Conservation (phyloP, 2,113 vertebrate species). For the Dipodomys stephensi region DNA sequence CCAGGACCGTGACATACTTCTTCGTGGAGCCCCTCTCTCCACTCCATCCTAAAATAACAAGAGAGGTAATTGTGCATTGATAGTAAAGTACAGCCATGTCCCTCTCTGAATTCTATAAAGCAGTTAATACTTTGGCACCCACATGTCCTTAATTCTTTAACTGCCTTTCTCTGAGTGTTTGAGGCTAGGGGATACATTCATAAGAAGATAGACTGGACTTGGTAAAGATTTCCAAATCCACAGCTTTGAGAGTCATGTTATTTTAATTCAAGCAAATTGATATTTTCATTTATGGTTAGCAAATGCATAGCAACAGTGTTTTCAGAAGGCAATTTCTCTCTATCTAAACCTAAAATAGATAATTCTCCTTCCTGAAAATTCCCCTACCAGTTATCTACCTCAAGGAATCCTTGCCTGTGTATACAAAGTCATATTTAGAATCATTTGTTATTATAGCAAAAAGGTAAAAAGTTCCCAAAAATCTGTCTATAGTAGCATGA, state of each 20-base stretch:
- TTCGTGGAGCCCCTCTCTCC: not conserved
- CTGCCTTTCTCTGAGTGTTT: not conserved
- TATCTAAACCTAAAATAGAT: not conserved
- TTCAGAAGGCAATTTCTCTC: not conserved
- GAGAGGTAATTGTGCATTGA: too few species aligned
- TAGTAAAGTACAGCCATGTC: not conserved
- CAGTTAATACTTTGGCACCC: not conserved
- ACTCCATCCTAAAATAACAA: not conserved
- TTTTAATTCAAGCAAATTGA: not conserved
- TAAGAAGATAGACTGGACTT: fast-evolving
- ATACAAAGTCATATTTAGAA: not conserved
- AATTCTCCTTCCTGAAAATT: not conserved
- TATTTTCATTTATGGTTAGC: not conserved
- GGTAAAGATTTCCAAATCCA: not conserved
- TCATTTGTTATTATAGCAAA: not conserved
- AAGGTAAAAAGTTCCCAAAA: not conserved
- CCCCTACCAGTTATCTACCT: not conserved
- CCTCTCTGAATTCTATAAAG: not conserved
- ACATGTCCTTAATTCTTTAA: not conserved
- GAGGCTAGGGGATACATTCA: not conserved
- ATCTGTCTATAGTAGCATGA: not conserved
- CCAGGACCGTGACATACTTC: not conserved
- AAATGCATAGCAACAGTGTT: not conserved
- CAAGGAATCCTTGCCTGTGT: not conserved
- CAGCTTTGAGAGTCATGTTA: not conserved